Conservation (phyloP, 2,113 vertebrate genomes). For the Hystrix brachyura region DNA sequence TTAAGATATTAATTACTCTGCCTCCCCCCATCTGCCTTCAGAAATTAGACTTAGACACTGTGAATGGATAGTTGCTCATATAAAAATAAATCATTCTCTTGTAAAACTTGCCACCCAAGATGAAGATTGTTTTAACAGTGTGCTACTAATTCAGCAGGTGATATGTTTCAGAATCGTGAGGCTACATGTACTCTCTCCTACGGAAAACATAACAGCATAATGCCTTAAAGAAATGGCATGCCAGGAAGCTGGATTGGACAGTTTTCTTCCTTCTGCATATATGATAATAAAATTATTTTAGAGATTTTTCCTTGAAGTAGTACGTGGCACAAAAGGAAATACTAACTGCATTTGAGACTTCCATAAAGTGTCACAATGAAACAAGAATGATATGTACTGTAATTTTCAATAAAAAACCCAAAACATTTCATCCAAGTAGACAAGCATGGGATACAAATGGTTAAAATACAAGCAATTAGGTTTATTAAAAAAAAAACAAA, state of each 20-base stretch:
- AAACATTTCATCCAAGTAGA: constrained; percentile 19
- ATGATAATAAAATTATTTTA: constrained; percentile 61
- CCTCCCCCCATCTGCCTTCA: constrained; percentile 81
- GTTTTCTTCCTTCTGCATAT: constrained; percentile 44
- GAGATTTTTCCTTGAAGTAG: constrained; percentile 63
- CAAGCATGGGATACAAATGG: background rate
- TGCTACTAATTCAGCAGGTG: constrained; percentile 80
- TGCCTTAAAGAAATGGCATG: constrained; percentile 25
- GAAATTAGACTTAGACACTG: constrained; percentile 81
- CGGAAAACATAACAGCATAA: background rate
- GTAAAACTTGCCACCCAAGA: constrained; percentile 79
- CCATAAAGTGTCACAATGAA: constrained; percentile 80
- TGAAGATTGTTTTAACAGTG: constrained; percentile 75
- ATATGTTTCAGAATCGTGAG: constrained; percentile 67
- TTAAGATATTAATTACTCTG: constrained; percentile 89
- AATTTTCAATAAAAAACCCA: constrained; percentile 61
- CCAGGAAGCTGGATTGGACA: constrained; percentile 40
- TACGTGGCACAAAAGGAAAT: constrained; percentile 57
- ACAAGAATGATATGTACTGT: constrained; percentile 69
- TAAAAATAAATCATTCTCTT: constrained; percentile 82
- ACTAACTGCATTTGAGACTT: constrained; percentile 63
- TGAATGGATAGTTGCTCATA: constrained; percentile 73
- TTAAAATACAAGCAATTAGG: constrained; percentile 20
- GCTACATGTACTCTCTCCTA: constrained; percentile 33
- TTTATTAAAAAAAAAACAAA: constrained; percentile 15